A percentile compares a stretch with the other conserved stretches of the same genome.
Evolutionary conservation across 2,797 vertebrate species (phyloP).

Genomic region (Philypnodon macrostomus): DNA sequence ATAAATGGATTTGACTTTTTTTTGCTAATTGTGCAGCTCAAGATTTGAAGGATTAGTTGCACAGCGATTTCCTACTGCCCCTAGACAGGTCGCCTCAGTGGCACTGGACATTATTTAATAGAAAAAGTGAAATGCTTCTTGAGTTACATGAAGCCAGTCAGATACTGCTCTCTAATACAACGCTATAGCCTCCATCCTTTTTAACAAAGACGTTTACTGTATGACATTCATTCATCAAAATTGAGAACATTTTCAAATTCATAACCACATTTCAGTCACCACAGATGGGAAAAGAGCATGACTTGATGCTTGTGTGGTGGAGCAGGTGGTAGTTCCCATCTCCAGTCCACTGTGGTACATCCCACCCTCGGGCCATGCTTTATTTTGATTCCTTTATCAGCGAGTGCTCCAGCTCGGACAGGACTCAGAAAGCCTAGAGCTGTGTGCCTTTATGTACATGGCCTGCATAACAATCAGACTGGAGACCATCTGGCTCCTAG

Average conservation of each 20-base stretch:
- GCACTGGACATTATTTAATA: no score
- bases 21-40: no score
- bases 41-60: no score
- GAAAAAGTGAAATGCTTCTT: no score
- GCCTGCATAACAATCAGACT: constrained; percentile 29
- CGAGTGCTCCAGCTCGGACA: constrained; percentile 34
- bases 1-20: no score
- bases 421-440: constrained; percentile 18
- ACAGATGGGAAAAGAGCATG: constrained; percentile 25
- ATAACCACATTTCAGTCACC: constrained; percentile 36
- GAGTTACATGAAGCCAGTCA: no score
- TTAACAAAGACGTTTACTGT: constrained; percentile 25
- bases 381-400: constrained; percentile 54
- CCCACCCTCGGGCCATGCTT: constrained; percentile 46
- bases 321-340: constrained; percentile 42
- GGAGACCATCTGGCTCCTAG: constrained; percentile 23
- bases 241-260: constrained; percentile 48
- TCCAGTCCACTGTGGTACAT: constrained; percentile 27
- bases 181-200: no score
- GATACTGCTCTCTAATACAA: no score
- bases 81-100: no score
- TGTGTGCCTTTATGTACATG: constrained; percentile 18
- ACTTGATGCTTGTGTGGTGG: constrained; percentile 23
- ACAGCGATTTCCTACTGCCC: no score
- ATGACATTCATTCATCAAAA: constrained; percentile 53